These are phyloP conservation scores for Alectoris magna DNA, from an alignment of 2,797 vertebrate genomes.

Conservation along the genomic window DNA sequence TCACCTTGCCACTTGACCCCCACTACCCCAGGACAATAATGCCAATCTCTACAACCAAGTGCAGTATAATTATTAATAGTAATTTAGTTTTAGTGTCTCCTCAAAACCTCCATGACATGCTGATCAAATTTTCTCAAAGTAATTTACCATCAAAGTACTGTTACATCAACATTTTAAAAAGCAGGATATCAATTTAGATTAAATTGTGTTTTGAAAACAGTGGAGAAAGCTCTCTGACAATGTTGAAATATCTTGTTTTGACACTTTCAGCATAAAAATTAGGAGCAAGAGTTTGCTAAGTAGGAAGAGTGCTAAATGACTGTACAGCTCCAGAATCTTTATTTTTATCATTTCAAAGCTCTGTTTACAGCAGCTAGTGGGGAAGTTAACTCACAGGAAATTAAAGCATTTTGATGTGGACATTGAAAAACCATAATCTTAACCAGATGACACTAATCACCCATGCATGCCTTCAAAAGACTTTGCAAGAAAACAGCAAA, in stretches of 20 bases:
- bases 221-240: conserved; percentile 21
- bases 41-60: not conserved
- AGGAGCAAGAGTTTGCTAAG: not conserved
- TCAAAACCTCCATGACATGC: not conserved
- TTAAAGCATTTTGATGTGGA: not conserved
- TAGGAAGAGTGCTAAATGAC: not conserved
- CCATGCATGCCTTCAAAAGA: not conserved
- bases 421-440: not conserved
- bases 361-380: not conserved
- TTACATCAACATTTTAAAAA: not conserved
- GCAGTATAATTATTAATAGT: not conserved
- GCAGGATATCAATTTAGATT: conserved; percentile 4
- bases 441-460: not conserved
- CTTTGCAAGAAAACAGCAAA: not conserved
- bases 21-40: not conserved
- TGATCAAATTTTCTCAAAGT: conserved; percentile 26
- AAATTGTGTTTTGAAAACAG: conserved; percentile 60
- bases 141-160: not conserved
- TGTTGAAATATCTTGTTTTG: conserved; percentile 56
- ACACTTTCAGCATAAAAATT: conserved; percentile 35
- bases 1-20: not conserved
- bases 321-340: not conserved
- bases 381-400: not conserved
- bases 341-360: conserved; percentile 10
- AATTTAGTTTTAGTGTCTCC: not conserved